Base-by-base conservation (phyloP, 2,888 invertebrate genomes). In the Stenichneumon culpator region DNA sequence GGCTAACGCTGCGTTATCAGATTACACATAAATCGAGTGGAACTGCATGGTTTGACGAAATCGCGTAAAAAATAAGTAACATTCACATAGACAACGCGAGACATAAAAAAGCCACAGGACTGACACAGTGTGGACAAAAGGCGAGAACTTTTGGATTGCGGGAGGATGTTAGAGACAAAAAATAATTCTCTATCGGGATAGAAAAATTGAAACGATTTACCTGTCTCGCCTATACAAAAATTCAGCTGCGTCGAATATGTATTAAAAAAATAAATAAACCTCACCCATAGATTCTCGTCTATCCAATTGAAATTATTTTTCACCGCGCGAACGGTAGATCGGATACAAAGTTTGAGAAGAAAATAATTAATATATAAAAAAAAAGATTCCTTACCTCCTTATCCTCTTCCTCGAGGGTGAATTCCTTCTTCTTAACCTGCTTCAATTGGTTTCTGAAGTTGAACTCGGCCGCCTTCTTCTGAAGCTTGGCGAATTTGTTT, bases 371-470 rank as follows among this genome's bases (percentile, higher is more conserved):
- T 7, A 67, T 7, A 6, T 25, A 50, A 50, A 25, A 16, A 25
- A 65, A 57, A 72, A 67, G 52, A 57, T 19, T 75, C 63, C 93
- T 95, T 96, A 98, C 98, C 97, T 98, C 98, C 95, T 98, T 98
- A 95, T 98, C 98, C 95, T 98, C 98, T 95, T 99, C 99, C 95
- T 99, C 99, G 94, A 99, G 96, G 95, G 98, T 98, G 96, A 98
- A 99, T 95, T 99, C 99, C 96, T 99, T 99, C 97, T 99, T 99
- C 96, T 99, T 99, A 93, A 99, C 99, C 94, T 98, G 98, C 96
- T 99, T 99, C 94, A 99, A 97, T 95, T 99, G 99, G 95, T 98
- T 98, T 95, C 99, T 98, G 98, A 99, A 99, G 96, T 99, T 99
- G 96, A 98, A 98, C 95, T 98, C 98, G 92, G 98, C 98, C 89